Percentiles rank a stretch among this genome's conserved stretches.
These are phyloP conservation scores for Apis dorsata DNA, from an alignment of 1,140 invertebrate species.

Conservation along the genomic window DNA sequence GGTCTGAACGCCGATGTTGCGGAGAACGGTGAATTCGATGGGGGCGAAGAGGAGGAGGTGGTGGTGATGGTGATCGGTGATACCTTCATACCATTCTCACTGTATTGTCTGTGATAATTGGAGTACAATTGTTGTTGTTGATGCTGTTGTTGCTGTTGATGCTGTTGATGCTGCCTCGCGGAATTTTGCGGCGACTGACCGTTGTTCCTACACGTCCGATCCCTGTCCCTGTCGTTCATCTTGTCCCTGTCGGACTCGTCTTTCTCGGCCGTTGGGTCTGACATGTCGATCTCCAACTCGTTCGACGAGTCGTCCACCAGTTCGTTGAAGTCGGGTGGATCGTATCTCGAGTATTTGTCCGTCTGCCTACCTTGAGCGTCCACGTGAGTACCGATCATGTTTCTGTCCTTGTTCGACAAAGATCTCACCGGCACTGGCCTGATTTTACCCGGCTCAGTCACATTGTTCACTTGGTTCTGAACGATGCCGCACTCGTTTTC, in stretches of 20 bases:
- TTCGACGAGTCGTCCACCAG: constrained; percentile 89
- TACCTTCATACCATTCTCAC: constrained; percentile 69
- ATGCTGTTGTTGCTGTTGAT: constrained; percentile 58
- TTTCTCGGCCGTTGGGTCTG: constrained; percentile 81
- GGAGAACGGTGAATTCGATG: constrained; percentile 82
- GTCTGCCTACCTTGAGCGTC: constrained; percentile 63
- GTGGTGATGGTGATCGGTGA: constrained; percentile 66
- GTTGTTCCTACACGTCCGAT: constrained; percentile 78
- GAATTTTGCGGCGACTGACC: constrained; percentile 74
- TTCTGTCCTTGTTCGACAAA: constrained; percentile 72
- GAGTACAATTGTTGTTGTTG: constrained; percentile 63
- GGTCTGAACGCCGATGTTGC: constrained; percentile 88
- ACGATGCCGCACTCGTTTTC: constrained; percentile 81
- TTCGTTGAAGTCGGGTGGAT: constrained; percentile 88
- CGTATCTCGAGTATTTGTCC: constrained; percentile 82
- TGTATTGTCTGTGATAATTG: constrained; percentile 74
- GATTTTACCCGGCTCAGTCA: constrained; percentile 62
- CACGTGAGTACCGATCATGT: constrained; percentile 45
- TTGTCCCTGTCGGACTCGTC: constrained; percentile 79
- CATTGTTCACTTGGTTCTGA: constrained; percentile 72
- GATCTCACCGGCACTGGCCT: constrained; percentile 59
- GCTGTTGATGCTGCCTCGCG: constrained; percentile 21
- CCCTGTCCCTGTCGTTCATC: constrained; percentile 76
- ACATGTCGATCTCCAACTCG: constrained; percentile 90
- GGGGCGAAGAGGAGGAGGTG: constrained; percentile 71